Conservation (phyloP, 1,140 invertebrate species). For the Coenobita brevimanus region DNA sequence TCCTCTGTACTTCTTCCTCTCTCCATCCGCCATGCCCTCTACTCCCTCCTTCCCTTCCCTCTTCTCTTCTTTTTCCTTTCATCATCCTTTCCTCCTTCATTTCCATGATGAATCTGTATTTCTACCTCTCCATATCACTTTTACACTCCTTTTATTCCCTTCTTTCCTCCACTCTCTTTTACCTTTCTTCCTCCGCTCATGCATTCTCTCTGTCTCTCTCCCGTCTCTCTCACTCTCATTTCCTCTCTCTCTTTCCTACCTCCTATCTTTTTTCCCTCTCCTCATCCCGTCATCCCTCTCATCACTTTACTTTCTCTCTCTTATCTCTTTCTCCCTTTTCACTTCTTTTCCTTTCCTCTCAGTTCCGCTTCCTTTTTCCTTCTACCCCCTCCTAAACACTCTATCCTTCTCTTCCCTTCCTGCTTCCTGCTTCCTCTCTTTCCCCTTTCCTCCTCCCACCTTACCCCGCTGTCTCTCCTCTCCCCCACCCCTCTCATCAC, state of each 20-base stretch:
- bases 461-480: too few species aligned
- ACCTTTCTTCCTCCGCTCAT: neutral
- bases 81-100: neutral
- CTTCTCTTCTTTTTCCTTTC: constrained; percentile 2
- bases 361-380: too few species aligned
- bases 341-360: too few species aligned
- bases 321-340: too few species aligned
- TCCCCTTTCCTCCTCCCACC: too few species aligned
- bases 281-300: neutral
- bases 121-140: neutral
- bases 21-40: too few species aligned
- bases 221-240: neutral
- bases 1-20: neutral
- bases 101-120: neutral
- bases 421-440: too few species aligned
- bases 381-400: neutral
- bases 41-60: neutral
- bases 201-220: too few species aligned
- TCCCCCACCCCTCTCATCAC: too few species aligned
- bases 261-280: neutral
- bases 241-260: neutral
- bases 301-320: too few species aligned
- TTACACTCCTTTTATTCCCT: constrained; percentile 2
- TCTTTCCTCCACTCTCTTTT: neutral
- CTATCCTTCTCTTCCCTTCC: too few species aligned